phyloP scores from a whole-genome alignment of 1,140 invertebrate genomes.

The Maniola jurtina region DNA sequence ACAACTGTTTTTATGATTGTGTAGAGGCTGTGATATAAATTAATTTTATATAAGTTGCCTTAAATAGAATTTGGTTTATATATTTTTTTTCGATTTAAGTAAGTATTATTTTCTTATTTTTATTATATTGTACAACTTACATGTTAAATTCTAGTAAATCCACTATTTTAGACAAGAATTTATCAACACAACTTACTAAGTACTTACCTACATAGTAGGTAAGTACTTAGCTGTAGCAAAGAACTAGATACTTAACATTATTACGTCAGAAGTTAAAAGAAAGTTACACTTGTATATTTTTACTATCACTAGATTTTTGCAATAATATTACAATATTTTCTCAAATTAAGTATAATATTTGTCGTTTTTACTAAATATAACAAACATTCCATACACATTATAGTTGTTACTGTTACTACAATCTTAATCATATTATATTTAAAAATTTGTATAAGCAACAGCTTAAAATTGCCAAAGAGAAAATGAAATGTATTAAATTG shows the following conservation, averaged over 20 bases:
- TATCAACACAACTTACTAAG: too few relatives aligned
- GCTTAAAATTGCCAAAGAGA: not conserved
- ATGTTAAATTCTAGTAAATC: too few relatives aligned
- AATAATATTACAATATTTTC: not conserved
- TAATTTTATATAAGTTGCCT: not conserved
- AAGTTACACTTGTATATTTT: too few relatives aligned
- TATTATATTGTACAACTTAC: too few relatives aligned
- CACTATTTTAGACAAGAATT: too few relatives aligned
- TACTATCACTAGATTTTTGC: too few relatives aligned
- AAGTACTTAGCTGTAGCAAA: too few relatives aligned
- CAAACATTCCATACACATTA: not conserved
- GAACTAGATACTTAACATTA: too few relatives aligned
- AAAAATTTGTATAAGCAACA: not conserved
- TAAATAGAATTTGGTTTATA: not conserved
- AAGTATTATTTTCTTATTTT: too few relatives aligned
- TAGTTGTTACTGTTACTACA: not conserved
- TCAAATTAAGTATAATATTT: not conserved
- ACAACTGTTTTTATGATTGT: not conserved
- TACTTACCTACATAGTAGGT: too few relatives aligned
- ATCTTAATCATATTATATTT: not conserved
- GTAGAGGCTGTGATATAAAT: not conserved
- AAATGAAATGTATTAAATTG: not conserved
- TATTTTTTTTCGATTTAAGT: too few relatives aligned
- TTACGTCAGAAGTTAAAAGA: too few relatives aligned
- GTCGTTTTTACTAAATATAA: not conserved